A percentile compares a stretch with the other conserved stretches of the same genome.
Evolutionary conservation across 2,113 vertebrate genomes (phyloP).

Genomic region (Pampusana beccarii): DNA sequence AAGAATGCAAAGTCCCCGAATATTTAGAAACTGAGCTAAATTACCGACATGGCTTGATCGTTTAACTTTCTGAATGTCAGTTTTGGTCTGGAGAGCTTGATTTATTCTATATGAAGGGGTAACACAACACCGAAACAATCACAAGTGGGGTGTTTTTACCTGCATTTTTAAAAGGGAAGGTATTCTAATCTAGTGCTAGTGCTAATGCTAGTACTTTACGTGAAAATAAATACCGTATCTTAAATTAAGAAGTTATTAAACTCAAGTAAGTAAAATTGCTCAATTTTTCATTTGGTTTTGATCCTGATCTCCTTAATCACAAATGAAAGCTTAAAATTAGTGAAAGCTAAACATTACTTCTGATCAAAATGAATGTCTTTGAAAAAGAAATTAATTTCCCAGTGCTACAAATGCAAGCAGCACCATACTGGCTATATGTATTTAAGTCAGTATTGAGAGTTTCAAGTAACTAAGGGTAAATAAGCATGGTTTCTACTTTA

Average conservation of each 20-base stretch:
- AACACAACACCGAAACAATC: neutral
- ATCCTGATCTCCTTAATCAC: conserved; percentile 36
- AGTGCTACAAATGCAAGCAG: neutral
- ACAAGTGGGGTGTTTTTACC: neutral
- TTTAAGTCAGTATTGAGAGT: neutral
- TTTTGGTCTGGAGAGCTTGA: neutral
- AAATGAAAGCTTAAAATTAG: conserved; percentile 20
- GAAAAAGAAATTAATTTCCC: conserved; percentile 15
- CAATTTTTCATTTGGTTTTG: conserved; percentile 38
- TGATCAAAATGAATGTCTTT: neutral
- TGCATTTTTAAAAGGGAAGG: neutral
- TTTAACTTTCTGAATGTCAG: neutral
- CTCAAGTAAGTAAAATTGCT: conserved; percentile 9
- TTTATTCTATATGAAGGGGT: neutral
- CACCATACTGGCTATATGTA: neutral
- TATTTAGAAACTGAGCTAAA: neutral
- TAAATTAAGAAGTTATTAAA: conserved; percentile 50
- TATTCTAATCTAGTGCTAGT: conserved; percentile 39
- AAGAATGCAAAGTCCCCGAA: neutral
- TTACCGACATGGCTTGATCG: neutral
- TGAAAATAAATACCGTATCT: conserved; percentile 37
- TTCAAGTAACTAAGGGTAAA: neutral
- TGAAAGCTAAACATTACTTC: conserved; percentile 15
- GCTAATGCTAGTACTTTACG: neutral
- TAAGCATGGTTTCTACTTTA: neutral